These are phyloP conservation scores for Cercopithecus mona DNA, from an alignment of 2,113 vertebrate species.

Conservation along the genomic window DNA sequence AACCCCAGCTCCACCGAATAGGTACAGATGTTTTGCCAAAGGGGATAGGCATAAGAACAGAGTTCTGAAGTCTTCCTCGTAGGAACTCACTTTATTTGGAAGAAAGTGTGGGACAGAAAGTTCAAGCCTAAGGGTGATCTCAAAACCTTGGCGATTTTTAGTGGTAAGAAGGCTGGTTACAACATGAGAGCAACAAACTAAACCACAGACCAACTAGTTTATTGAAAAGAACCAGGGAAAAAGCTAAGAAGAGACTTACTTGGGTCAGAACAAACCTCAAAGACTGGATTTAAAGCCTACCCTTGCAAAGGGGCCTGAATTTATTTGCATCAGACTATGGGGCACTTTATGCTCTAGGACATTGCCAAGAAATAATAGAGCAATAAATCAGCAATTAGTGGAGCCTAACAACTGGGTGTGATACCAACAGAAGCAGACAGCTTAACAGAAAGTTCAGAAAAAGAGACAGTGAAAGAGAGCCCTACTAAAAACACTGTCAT, in stretches of 20 bases:
- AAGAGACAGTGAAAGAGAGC: neutral
- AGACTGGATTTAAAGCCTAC: neutral
- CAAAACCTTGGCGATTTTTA: neutral
- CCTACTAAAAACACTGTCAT: neutral
- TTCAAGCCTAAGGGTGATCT: neutral
- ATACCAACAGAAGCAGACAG: neutral
- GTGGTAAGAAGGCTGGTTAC: too few species aligned
- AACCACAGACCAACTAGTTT: neutral
- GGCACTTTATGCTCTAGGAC: neutral
- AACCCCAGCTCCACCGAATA: neutral
- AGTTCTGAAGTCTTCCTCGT: neutral
- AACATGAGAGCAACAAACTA: neutral
- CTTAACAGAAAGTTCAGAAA: neutral
- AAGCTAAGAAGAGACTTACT: neutral
- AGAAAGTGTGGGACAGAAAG: neutral
- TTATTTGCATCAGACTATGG: neutral
- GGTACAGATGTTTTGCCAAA: neutral
- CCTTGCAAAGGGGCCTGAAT: neutral
- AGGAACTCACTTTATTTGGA: neutral
- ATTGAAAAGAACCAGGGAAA: neutral
- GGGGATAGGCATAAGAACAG: neutral
- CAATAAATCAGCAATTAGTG: neutral
- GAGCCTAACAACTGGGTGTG: neutral
- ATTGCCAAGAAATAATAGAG: neutral
- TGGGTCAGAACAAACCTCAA: neutral